phyloP scores from a whole-genome alignment of 1,140 invertebrate species.

The Psilanteris sp. region DNA sequence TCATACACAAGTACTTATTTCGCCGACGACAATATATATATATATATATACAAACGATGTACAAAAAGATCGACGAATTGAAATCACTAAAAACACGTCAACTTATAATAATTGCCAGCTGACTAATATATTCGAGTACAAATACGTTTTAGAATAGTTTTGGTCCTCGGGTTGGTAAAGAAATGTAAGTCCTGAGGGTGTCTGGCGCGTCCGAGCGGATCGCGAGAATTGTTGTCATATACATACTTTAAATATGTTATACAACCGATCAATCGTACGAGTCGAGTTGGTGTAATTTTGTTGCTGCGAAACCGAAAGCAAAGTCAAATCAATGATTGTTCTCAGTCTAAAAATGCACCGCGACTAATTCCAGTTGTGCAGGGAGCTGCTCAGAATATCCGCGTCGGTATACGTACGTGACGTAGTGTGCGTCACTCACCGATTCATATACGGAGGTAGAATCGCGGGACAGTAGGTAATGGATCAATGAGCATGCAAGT shows the following conservation, averaged over 20 bases:
- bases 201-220: too few relatives aligned
- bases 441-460: slow-evolving; percentile 51
- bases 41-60: slow-evolving; percentile 25
- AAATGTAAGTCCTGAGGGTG: slow-evolving; percentile 8
- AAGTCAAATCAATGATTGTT: too few relatives aligned
- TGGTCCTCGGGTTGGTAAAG: slow-evolving; percentile 11
- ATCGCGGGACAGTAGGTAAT: slow-evolving; percentile 41
- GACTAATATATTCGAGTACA: neutral
- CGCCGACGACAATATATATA: too few relatives aligned
- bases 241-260: too few relatives aligned
- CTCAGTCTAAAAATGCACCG: too few relatives aligned
- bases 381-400: slow-evolving; percentile 53
- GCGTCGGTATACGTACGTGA: slow-evolving; percentile 40
- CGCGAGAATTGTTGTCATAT: too few relatives aligned
- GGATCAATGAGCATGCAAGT: slow-evolving; percentile 60
- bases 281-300: too few relatives aligned
- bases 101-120: neutral
- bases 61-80: neutral
- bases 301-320: too few relatives aligned
- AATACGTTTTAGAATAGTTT: slow-evolving; percentile 20
- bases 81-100: slow-evolving; percentile 1
- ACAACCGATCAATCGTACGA: too few relatives aligned
- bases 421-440: slow-evolving; percentile 52
- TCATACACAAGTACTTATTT: too few relatives aligned
- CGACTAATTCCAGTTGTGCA: neutral